phyloP scores from a whole-genome alignment of 2,888 invertebrate genomes.

The Steinernema hermaphroditum region DNA sequence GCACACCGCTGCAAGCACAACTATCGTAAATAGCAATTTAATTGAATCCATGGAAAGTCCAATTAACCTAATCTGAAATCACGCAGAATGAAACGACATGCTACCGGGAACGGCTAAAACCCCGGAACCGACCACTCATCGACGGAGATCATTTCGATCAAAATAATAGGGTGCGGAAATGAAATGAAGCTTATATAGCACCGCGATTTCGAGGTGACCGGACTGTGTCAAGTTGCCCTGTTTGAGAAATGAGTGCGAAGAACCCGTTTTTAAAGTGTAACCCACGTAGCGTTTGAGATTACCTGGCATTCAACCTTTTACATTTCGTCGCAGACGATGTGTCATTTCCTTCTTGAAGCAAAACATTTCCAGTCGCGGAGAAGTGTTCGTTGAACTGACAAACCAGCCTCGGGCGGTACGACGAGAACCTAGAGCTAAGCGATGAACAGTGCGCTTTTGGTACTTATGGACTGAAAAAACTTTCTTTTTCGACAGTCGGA shows the following conservation, averaged over 20 bases:
- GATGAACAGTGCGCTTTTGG: no score
- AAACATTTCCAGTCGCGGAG: slow-evolving; percentile 8
- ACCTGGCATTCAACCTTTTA: slow-evolving; percentile 18
- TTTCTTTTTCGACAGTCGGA: no score
- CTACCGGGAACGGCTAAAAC: background rate
- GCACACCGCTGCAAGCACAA: background rate
- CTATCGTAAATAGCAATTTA: background rate
- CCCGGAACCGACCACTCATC: background rate
- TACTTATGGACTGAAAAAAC: no score
- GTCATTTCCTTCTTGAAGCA: slow-evolving; percentile 17
- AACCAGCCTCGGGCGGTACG: background rate
- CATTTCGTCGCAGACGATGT: slow-evolving; percentile 12
- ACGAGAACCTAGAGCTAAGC: background rate
- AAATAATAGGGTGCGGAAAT: background rate
- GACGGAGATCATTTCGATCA: background rate
- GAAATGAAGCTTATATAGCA: background rate
- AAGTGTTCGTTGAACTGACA: slow-evolving; percentile 12
- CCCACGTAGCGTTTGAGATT: slow-evolving; percentile 10
- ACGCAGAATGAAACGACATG: background rate
- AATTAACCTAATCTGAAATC: background rate
- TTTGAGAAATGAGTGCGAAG: slow-evolving; percentile 15
- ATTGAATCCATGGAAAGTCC: background rate
- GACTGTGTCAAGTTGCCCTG: background rate
- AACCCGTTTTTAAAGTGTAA: slow-evolving; percentile 22
- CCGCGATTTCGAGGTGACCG: background rate